Base-by-base conservation (phyloP, 2,888 invertebrate species). In the Galeopsomyia nigrocyanea region DNA sequence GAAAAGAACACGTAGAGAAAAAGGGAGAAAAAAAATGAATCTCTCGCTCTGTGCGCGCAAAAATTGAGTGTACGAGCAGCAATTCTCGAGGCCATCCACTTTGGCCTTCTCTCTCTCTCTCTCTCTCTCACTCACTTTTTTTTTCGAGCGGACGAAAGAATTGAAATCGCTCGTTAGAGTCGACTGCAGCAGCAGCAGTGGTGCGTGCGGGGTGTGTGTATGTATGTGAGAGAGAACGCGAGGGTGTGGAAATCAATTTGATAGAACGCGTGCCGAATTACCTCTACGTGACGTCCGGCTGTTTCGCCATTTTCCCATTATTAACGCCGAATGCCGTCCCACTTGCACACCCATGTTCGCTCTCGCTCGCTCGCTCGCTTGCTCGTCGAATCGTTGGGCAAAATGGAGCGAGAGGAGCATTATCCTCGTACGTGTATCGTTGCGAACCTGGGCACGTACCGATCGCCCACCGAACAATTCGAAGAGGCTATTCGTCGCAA, bases 221-320 rank as follows among this genome's bases (percentile, higher is more conserved):
- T 39, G 19, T 31, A 21, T 1, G 14, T 53, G 53, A 47, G 58
- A 55, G 71, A 55, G 31, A 16, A 57, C 46, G 31, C 56, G 51
- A 7, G 79, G 79, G 80, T 78, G 82, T 82, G 83, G 80, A 85
- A 85, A 85, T 84, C 84, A 85, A 85, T 85, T 85, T 84, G 84
- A 84, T 81, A 81, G 83, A 81, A 84, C 82, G 84, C 86, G 86
- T 86, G 86, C 84, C 81, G 83, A 86, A 86, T 86, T 86, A 85
- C 85, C 86, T 85, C 84, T 85, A 86, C 86, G 86, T 86, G 86
- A 86, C 85, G 83, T 84, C 82, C 82, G 80, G 78, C 82, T 80
- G 84, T 84, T 85, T 85, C 84, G 80, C 82, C 83, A 84, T 84
- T 85, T 84, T 84, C 84, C 81, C 82, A 83, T 85, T 84, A 85